A percentile compares a stretch with the other conserved stretches of the same genome.
Evolutionary conservation across 2,888 invertebrate species (phyloP).

Genomic region (Rhingia campestris): DNA sequence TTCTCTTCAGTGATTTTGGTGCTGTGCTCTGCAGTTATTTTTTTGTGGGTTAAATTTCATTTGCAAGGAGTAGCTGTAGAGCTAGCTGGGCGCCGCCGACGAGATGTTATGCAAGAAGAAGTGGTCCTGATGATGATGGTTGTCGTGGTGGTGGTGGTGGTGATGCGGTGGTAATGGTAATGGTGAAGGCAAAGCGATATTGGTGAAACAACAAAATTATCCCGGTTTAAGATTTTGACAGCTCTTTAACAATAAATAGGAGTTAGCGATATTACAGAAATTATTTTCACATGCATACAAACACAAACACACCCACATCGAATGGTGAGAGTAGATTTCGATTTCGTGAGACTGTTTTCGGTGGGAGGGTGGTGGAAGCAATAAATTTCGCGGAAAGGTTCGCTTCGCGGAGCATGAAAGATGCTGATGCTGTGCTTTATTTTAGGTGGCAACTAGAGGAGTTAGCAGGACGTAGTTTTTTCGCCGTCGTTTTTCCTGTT

Average conservation of each 20-base stretch:
- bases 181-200: conserved; percentile 6
- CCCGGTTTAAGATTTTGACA: conserved; percentile 73
- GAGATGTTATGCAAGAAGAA: conserved; percentile 41
- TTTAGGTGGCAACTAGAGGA: conserved; percentile 26
- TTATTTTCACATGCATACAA: conserved; percentile 58
- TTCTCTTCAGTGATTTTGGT: conserved; percentile 58
- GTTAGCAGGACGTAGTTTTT: neutral
- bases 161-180: neutral
- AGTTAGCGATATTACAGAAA: conserved; percentile 69
- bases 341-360: conserved; percentile 27
- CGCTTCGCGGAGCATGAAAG: conserved; percentile 59
- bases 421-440: conserved; percentile 60
- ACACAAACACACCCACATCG: neutral
- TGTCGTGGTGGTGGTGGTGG: neutral
- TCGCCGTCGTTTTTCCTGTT: conserved; percentile 1
- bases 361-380: conserved; percentile 25
- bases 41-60: conserved; percentile 55
- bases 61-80: conserved; percentile 11
- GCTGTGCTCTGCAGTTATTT: conserved; percentile 45
- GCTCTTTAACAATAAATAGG: conserved; percentile 73
- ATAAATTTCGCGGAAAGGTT: conserved; percentile 61
- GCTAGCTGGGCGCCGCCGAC: neutral
- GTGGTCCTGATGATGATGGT: conserved; percentile 33
- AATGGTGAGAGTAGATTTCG: conserved; percentile 18
- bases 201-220: conserved; percentile 67